Conservation (phyloP, 1,140 invertebrate genomes). For the Cyclargus thomasi region DNA sequence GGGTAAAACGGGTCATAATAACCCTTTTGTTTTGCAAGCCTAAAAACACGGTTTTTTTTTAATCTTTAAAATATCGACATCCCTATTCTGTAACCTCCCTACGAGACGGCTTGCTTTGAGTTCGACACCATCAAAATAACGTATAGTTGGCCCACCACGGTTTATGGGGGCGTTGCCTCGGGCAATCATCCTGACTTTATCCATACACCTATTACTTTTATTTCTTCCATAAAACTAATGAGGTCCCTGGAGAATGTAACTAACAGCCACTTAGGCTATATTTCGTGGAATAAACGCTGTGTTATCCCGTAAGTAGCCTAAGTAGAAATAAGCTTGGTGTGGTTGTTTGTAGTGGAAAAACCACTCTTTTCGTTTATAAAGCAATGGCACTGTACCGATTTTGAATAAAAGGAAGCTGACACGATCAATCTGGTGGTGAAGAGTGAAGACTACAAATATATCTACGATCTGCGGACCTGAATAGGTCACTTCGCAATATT, state of each 20-base stretch:
- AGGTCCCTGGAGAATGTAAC: conserved; percentile 1
- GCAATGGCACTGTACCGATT: no score
- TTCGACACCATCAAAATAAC: conserved; percentile 15
- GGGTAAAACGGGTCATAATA: no score
- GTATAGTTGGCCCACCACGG: neutral
- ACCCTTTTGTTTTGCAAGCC: no score
- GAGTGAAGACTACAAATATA: no score
- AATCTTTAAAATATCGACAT: neutral
- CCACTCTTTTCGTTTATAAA: no score
- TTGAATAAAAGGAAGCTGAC: no score
- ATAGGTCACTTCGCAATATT: no score
- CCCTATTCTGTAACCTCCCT: neutral
- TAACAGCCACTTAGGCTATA: neutral
- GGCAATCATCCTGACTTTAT: conserved; percentile 12
- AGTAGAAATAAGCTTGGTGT: neutral
- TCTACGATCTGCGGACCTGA: no score
- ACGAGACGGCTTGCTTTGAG: neutral
- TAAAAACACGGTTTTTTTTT: no score
- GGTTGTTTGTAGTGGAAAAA: no score
- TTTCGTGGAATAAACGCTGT: neutral
- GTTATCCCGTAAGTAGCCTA: neutral
- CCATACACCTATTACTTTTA: conserved; percentile 14
- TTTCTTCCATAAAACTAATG: conserved; percentile 10
- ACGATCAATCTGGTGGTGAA: no score
- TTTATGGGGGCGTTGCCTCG: conserved; percentile 1